These are phyloP conservation scores for Eupithecia inturbata DNA, from an alignment of 2,888 invertebrate species.

Conservation along the genomic window DNA sequence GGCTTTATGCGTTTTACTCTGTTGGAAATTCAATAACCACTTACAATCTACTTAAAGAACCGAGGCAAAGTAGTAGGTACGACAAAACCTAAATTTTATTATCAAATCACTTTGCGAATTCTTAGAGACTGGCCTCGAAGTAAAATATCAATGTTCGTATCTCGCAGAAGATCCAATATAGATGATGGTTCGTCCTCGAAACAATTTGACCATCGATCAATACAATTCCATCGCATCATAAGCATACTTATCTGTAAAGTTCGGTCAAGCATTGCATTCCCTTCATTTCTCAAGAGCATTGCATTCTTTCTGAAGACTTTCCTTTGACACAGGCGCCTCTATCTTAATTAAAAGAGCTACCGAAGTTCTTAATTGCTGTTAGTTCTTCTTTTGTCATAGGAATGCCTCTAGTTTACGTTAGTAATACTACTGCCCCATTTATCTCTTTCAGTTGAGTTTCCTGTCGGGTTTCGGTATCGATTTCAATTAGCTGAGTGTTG, in stretches of 20 bases:
- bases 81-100: not conserved
- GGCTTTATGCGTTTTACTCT: not conserved
- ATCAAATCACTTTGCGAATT: not conserved
- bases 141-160: not conserved
- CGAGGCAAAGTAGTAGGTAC: not conserved
- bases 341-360: constrained; percentile 35
- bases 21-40: not conserved
- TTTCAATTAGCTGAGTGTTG: constrained; percentile 43
- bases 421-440: constrained; percentile 39
- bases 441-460: constrained; percentile 30
- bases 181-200: constrained; percentile 10
- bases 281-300: constrained; percentile 22
- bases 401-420: constrained; percentile 35
- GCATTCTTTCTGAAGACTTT: constrained; percentile 24
- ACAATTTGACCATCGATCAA: not conserved
- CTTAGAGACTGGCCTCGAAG: not conserved
- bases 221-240: constrained; percentile 8
- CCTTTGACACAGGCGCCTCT: constrained; percentile 21
- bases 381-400: constrained; percentile 35
- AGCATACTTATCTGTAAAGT: constrained; percentile 14
- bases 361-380: constrained; percentile 37
- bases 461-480: constrained; percentile 33
- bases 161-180: not conserved
- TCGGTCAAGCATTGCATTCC: constrained; percentile 21
- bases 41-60: not conserved